These are phyloP conservation scores for Aphelocoma californica DNA, from an alignment of 2,797 vertebrate genomes.

Conservation along the genomic window DNA sequence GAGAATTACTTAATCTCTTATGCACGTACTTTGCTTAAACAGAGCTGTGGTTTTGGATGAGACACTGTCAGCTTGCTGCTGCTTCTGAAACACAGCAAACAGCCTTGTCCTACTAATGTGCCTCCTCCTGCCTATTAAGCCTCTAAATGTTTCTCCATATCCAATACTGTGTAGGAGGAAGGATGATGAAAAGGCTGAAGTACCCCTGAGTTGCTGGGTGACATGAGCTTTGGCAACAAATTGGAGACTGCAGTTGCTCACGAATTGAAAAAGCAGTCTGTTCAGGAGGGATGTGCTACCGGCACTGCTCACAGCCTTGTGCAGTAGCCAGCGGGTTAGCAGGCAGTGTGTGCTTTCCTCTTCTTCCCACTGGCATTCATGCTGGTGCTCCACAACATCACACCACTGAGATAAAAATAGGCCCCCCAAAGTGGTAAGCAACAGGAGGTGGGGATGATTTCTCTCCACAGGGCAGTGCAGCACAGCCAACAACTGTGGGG, in stretches of 20 bases:
- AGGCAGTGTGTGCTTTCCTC: not conserved
- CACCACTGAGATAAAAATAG: not conserved
- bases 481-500: not conserved
- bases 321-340: not conserved
- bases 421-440: accelerated
- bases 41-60: not conserved
- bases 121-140: not conserved
- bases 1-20: not conserved
- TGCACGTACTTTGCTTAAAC: accelerated
- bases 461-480: not conserved
- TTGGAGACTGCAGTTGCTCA: not conserved
- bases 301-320: not conserved
- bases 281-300: not conserved
- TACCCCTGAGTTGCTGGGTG: not conserved
- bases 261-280: not conserved
- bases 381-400: not conserved
- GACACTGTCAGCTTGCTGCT: not conserved
- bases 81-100: not conserved
- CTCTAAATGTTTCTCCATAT: not conserved
- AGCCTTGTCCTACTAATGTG: not conserved
- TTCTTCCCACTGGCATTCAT: not conserved
- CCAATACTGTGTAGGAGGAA: not conserved
- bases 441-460: not conserved
- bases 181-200: not conserved
- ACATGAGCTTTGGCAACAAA: not conserved